These are phyloP conservation scores for Sitobion miscanthi DNA, from an alignment of 1,140 invertebrate genomes.

Conservation along the genomic window DNA sequence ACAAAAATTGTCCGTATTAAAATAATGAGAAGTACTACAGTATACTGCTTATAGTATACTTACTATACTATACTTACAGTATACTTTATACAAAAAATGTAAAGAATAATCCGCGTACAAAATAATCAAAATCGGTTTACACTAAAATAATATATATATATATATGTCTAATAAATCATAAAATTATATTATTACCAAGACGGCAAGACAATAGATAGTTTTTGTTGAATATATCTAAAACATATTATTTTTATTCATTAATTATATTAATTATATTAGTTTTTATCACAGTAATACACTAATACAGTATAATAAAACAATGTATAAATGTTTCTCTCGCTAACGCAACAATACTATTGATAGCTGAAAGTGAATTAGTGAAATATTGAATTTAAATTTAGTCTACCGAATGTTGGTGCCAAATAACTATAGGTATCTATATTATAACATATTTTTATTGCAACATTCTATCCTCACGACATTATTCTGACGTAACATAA, in stretches of 20 bases:
- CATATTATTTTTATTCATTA: background rate
- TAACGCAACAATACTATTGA: background rate
- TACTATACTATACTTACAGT: too few species aligned
- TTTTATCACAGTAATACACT: background rate
- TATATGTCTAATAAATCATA: background rate
- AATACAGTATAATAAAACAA: background rate
- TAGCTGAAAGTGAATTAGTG: background rate
- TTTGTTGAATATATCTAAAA: background rate
- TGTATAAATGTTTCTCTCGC: background rate
- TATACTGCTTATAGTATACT: too few species aligned
- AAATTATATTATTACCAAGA: background rate
- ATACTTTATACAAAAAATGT: background rate
- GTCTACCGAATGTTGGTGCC: background rate
- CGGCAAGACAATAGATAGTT: background rate
- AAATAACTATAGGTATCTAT: background rate
- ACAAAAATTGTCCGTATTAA: too few species aligned
- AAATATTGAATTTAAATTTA: background rate
- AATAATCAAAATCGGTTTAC: background rate
- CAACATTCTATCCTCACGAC: constrained; percentile 24
- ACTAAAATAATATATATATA: too few species aligned
- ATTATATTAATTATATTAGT: background rate
- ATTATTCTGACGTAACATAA: constrained; percentile 21
- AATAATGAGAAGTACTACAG: background rate
- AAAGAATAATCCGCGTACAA: background rate
- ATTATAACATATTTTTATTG: background rate